These are phyloP conservation scores for Drosophila differens DNA, from an alignment of 2,888 invertebrate species.

Conservation along the genomic window DNA sequence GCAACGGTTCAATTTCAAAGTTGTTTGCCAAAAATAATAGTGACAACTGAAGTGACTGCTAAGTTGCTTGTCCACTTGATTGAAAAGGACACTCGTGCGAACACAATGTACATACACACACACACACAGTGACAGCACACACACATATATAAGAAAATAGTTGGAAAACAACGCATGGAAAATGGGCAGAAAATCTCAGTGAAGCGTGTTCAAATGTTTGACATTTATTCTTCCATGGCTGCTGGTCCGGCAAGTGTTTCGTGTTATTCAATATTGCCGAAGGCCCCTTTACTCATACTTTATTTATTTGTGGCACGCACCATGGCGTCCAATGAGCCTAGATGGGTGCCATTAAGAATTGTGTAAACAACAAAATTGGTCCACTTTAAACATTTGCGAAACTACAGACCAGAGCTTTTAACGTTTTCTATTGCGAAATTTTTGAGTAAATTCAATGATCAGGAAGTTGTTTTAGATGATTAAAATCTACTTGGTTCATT, in stretches of 20 bases:
- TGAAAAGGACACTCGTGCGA: slow-evolving; percentile 71
- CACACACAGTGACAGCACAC: slow-evolving; percentile 18
- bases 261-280: slow-evolving; percentile 35
- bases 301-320: slow-evolving; percentile 52
- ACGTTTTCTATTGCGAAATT: background rate
- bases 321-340: slow-evolving; percentile 10
- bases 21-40: slow-evolving; percentile 50
- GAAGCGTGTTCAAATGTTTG: slow-evolving; percentile 64
- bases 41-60: slow-evolving; percentile 51
- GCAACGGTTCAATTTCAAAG: slow-evolving; percentile 17
- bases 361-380: slow-evolving; percentile 43
- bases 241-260: slow-evolving; percentile 48
- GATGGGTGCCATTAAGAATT: slow-evolving; percentile 7
- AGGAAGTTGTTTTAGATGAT: background rate
- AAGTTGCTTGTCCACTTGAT: slow-evolving; percentile 72
- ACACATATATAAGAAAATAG: slow-evolving; percentile 10
- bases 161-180: slow-evolving; percentile 24
- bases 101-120: slow-evolving; percentile 24
- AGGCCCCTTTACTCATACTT: slow-evolving; percentile 10
- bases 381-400: slow-evolving; percentile 40
- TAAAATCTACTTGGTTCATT: background rate
- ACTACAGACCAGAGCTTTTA: slow-evolving; percentile 18
- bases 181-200: slow-evolving; percentile 51
- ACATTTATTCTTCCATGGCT: slow-evolving; percentile 41
- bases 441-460: background rate